Percentiles rank a stretch among this genome's conserved stretches.
Evolutionary conservation across 2,797 vertebrate species (phyloP).

Genomic region (Phalanger gymnotis): DNA sequence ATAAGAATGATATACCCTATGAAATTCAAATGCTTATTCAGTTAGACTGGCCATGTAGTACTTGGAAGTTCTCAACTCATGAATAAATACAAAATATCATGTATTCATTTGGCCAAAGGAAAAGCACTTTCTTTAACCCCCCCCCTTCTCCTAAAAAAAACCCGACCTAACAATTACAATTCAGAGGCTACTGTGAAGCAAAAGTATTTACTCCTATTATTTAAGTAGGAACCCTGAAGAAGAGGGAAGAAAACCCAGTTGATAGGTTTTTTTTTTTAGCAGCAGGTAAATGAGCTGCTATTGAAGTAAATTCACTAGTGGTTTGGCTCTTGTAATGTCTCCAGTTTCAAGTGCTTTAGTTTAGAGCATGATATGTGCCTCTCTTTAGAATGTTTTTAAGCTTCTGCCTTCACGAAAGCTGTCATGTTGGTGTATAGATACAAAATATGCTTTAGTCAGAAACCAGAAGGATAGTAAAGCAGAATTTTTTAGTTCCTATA

Average conservation of each 20-base stretch:
- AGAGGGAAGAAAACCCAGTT: constrained; percentile 43
- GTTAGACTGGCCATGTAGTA: constrained; percentile 37
- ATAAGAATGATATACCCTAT: neutral
- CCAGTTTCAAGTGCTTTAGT: constrained; percentile 21
- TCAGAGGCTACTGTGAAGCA: constrained; percentile 50
- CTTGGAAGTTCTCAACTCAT: constrained; percentile 44
- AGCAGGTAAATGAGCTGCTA: constrained; percentile 45
- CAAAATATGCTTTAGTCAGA: constrained; percentile 58
- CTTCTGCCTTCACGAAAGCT: constrained; percentile 32
- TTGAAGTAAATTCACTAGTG: constrained; percentile 43
- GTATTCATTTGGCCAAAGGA: constrained; percentile 38
- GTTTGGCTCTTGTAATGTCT: constrained; percentile 11
- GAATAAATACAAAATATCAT: constrained; percentile 21
- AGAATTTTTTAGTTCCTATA: constrained; percentile 34
- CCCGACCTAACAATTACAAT: constrained; percentile 17
- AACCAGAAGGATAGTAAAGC: constrained; percentile 47
- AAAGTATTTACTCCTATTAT: constrained; percentile 57
- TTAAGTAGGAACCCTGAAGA: constrained; percentile 12
- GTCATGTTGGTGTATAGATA: constrained; percentile 40
- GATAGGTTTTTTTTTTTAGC: constrained; percentile 18
- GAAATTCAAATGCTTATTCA: neutral
- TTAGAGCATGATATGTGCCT: neutral
- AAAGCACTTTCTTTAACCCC: neutral
- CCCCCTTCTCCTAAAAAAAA: neutral
- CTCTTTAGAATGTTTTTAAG: constrained; percentile 43